A percentile compares a stretch with the other conserved stretches of the same genome.
These are phyloP conservation scores for Adelges cooleyi DNA, from an alignment of 1,140 invertebrate genomes.

Conservation along the genomic window DNA sequence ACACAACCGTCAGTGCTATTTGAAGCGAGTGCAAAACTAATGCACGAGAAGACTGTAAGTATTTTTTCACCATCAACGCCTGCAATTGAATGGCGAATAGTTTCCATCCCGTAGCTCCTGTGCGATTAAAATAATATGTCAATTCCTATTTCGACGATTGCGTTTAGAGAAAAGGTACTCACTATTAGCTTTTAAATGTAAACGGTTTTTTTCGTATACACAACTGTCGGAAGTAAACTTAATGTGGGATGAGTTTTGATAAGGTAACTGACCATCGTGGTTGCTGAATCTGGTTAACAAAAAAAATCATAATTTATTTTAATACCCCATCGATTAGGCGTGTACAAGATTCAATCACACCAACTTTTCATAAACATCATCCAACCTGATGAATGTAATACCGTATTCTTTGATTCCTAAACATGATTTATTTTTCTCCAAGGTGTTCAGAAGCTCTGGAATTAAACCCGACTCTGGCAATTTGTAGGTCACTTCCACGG, in stretches of 20 bases:
- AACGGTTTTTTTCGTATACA: not conserved
- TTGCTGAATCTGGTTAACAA: too few species aligned
- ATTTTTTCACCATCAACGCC: conserved; percentile 51
- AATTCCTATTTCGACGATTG: not conserved
- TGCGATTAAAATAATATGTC: too few species aligned
- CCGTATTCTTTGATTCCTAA: conserved; percentile 32
- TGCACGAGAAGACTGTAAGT: conserved; percentile 44
- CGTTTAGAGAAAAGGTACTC: not conserved
- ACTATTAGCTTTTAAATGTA: conserved; percentile 6
- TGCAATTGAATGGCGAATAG: conserved; percentile 40
- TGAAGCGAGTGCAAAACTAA: conserved; percentile 46
- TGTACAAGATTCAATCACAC: too few species aligned
- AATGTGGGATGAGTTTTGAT: too few species aligned
- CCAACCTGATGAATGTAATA: conserved; percentile 26
- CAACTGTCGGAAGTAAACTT: not conserved
- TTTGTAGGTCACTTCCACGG: conserved; percentile 30
- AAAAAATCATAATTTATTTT: too few species aligned
- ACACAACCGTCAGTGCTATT: conserved; percentile 46
- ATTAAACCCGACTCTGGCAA: conserved; percentile 26
- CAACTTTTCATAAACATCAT: conserved; percentile 31
- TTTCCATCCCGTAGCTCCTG: conserved; percentile 17
- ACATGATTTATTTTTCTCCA: conserved; percentile 18
- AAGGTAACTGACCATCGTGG: too few species aligned
- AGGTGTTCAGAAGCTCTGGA: conserved; percentile 15
- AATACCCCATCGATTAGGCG: not conserved